Percentiles rank a stretch among this genome's conserved stretches.
These are phyloP conservation scores for Prorops nasuta DNA, from an alignment of 1,140 invertebrate species.

Conservation along the genomic window DNA sequence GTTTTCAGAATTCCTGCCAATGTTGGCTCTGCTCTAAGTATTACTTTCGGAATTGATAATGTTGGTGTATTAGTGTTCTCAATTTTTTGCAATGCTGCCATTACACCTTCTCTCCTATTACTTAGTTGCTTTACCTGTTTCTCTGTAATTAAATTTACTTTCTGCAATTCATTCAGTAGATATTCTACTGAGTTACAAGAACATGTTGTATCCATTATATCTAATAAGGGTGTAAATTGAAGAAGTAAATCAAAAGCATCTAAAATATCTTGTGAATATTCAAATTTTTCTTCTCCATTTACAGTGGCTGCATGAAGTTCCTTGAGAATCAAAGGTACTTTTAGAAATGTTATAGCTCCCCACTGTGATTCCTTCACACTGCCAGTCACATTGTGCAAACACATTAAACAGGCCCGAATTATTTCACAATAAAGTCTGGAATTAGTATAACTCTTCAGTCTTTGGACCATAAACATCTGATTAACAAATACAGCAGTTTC, in stretches of 20 bases:
- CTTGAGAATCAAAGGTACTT: constrained; percentile 78
- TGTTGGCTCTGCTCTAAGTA: constrained; percentile 84
- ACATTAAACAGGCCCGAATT: constrained; percentile 83
- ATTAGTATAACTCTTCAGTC: constrained; percentile 72
- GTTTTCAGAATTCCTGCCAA: constrained; percentile 85
- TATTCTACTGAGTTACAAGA: constrained; percentile 85
- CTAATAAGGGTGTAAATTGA: constrained; percentile 78
- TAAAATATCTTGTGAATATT: constrained; percentile 72
- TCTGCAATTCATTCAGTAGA: constrained; percentile 77
- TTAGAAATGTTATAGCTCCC: constrained; percentile 91
- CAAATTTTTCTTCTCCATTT: constrained; percentile 58
- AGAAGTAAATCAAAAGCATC: constrained; percentile 80
- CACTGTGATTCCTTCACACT: constrained; percentile 81
- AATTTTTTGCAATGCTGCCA: constrained; percentile 61
- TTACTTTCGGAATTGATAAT: constrained; percentile 71
- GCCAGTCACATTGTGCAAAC: constrained; percentile 77
- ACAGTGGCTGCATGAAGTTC: constrained; percentile 63
- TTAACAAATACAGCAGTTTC: constrained; percentile 76
- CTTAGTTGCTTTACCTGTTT: constrained; percentile 71
- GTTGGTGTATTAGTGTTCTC: constrained; percentile 63
- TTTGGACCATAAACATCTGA: constrained; percentile 79
- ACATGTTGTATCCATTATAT: constrained; percentile 85
- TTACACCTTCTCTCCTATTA: constrained; percentile 59
- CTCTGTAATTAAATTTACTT: constrained; percentile 78
- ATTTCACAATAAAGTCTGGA: constrained; percentile 83